Evolutionary conservation across 2,113 vertebrate genomes (phyloP).

Genomic region (Lophochroa leadbeateri): DNA sequence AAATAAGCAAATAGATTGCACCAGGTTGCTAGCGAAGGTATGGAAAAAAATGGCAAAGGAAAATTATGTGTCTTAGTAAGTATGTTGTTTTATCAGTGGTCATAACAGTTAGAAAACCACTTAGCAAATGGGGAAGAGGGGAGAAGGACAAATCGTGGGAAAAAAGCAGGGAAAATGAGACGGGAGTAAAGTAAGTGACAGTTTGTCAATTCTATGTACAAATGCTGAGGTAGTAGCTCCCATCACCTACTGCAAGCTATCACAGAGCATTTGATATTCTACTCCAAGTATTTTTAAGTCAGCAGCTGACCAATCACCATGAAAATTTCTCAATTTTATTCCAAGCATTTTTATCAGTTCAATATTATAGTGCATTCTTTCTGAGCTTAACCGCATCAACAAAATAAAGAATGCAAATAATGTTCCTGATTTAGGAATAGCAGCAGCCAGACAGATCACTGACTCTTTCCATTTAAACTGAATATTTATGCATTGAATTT

Average conservation of each 20-base stretch:
- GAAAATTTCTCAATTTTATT: constrained; percentile 18
- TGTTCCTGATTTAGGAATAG: constrained; percentile 7
- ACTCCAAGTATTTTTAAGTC: not conserved
- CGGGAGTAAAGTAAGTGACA: not conserved
- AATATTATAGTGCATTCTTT: constrained; percentile 9
- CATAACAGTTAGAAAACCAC: not conserved
- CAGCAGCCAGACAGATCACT: not conserved
- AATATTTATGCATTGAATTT: constrained; percentile 53
- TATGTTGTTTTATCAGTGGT: not conserved
- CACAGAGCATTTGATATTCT: not conserved
- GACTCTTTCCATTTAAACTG: not conserved
- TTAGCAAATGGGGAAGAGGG: not conserved
- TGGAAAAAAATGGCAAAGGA: not conserved
- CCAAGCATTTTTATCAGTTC: constrained; percentile 20
- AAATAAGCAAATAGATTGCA: not conserved
- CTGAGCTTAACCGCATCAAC: constrained; percentile 22
- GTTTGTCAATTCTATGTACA: not conserved
- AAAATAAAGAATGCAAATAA: constrained; percentile 73
- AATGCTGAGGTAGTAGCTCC: not conserved
- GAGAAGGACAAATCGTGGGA: not conserved
- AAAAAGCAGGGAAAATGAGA: not conserved
- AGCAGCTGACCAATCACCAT: not conserved
- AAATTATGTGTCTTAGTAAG: not conserved
- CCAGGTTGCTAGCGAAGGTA: not conserved
- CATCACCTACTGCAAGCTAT: not conserved